Evolutionary conservation across 2,113 vertebrate genomes (phyloP), one percentile per base, ranked within the genome.

Genomic region (Eptesicus fuscus): DNA sequence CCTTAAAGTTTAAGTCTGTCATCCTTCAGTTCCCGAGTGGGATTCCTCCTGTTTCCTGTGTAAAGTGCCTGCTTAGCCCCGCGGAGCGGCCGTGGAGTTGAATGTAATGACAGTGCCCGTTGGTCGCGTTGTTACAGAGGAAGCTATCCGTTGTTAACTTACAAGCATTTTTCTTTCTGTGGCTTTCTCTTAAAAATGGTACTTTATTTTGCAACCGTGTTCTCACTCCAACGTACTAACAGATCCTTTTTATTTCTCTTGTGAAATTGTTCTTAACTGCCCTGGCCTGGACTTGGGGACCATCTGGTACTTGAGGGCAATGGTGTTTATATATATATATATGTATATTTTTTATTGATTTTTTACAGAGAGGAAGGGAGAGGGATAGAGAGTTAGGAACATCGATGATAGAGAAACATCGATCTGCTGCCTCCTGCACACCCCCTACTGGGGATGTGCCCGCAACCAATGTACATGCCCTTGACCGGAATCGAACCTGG

Each of bases 101-200:
- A 9, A 32, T 3, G 77, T 17, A 65, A 3, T 37, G 49, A 53
- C 9, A 2, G 42, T 8, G 8, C 13, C 6, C 11, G 23, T 10
- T 20, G 28, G 49, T 47, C 28, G n/a, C 23, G 4, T 88, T 79
- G 90, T 77, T 73, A 40, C 35, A 37, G 32, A 32, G 47, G 30
- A 17, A 88, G 32, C 17, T 37, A 25, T 83, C 59, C 56, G 30
- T 83, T 79, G 1, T 53, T 91, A n/a, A n/a, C 78, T 90, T 90
- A 73, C 18, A 90, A 40, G n/a, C 71, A 23, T 59, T 77, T 79
- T 82, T 86, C 25, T 37, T 61, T 79, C 35, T 7, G 12, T 91
- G 73, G 18, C 49, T 95, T 70, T 74, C 61, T 95, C 49, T 92
- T 89, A 83, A 91, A 91, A 70, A 73, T 23, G 37, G 5, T 44